Evolutionary conservation across 92 coral and sea anemone genomes (phyloP).

Genomic region (Zoanthus sociatus): DNA sequence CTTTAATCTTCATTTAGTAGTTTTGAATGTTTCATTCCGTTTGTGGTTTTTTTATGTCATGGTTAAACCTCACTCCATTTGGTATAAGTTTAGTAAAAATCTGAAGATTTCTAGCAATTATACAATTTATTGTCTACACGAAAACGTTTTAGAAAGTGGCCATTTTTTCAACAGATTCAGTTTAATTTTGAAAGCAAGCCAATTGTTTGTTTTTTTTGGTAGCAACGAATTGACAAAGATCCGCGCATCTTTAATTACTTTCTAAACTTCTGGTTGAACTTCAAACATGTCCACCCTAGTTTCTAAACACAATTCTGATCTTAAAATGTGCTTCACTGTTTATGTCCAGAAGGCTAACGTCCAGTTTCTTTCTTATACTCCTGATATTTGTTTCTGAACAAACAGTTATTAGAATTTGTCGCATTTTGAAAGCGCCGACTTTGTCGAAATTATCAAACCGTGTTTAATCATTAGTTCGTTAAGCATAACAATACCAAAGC

Average conservation of each 20-base stretch:
- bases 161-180: background rate
- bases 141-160: background rate
- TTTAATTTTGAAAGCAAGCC: background rate
- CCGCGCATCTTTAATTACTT: background rate
- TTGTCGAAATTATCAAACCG: background rate
- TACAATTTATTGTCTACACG: background rate
- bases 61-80: background rate
- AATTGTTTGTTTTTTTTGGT: background rate
- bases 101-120: background rate
- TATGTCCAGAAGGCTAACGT: background rate
- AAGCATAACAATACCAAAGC: background rate
- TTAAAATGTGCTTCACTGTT: background rate
- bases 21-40: background rate
- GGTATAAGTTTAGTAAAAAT: background rate
- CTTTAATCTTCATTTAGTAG: background rate
- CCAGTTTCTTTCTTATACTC: background rate
- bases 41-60: background rate
- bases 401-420: slow-evolving; percentile 14
- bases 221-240: background rate
- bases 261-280: background rate
- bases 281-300: background rate
- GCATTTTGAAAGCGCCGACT: background rate
- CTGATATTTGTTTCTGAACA: background rate
- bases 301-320: background rate
- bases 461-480: background rate